A percentile compares a stretch with the other conserved stretches of the same genome.
Evolutionary conservation across 2,797 vertebrate species (phyloP).

Genomic region (Acrossocheilus fasciatus): DNA sequence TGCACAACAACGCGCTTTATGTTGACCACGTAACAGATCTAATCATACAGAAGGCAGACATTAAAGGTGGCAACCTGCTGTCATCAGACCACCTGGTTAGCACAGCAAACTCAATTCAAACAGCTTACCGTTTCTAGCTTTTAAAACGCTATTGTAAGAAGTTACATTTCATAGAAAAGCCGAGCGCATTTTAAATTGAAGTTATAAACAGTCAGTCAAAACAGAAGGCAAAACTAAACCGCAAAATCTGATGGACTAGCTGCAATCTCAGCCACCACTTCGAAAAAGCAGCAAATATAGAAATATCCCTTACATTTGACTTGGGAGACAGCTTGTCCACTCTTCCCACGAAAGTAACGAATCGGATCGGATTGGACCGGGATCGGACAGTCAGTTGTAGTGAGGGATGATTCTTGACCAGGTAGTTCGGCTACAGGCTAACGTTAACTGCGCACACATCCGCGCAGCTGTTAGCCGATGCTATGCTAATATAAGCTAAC

Average conservation of each 20-base stretch:
- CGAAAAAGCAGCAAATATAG: not conserved
- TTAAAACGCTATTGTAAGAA: not conserved
- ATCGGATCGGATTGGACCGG: not conserved
- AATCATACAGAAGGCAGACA: slow-evolving; percentile 9
- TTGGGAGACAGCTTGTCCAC: not conserved
- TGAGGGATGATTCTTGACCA: not conserved
- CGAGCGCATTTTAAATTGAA: not conserved
- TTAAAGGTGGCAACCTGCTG: slow-evolving; percentile 20
- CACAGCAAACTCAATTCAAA: not conserved
- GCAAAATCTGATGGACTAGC: not conserved
- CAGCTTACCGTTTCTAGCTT: not conserved
- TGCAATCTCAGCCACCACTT: slow-evolving; percentile 29
- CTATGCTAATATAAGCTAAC: slow-evolving; percentile 39
- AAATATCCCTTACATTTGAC: slow-evolving; percentile 35
- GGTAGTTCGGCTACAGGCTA: slow-evolving; percentile 40
- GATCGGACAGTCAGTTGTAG: not conserved
- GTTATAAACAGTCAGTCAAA: not conserved
- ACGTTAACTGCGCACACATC: slow-evolving; percentile 43
- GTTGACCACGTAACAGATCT: not conserved
- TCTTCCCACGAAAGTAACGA: not conserved
- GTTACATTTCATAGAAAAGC: not conserved
- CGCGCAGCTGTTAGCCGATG: slow-evolving; percentile 50
- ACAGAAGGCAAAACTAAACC: slow-evolving; percentile 1
- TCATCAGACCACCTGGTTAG: slow-evolving; percentile 21
- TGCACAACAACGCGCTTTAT: not conserved